Base-by-base conservation (phyloP, 2,797 vertebrate genomes). In the Ataeniobius toweri region DNA sequence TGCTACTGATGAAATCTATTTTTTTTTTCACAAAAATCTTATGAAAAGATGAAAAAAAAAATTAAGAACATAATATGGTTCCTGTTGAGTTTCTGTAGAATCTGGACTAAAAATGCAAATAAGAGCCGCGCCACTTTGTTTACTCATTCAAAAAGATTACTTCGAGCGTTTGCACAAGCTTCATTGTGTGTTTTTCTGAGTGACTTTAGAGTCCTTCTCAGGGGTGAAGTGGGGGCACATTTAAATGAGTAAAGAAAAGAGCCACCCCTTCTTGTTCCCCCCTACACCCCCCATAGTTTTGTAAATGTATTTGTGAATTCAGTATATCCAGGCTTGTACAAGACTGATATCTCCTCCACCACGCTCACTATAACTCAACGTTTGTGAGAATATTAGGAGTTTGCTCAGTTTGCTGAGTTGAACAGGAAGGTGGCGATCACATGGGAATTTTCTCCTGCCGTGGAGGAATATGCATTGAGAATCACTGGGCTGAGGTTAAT, bases 401-500 rank as follows among this genome's bases (percentile, higher is more conserved):
- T 58, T 61, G 71, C 78, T 58, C 68, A 65, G 79, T 75, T 70
- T 77, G 76, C 79, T 79, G 71, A 81, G 79, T 58, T 74, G 69
- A 83, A 79, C 77, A 88, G 87, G 80, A 82, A 89, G 86, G 68
- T 83, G 51, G 70, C 67, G 71, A 86, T 91, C 90, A 92, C 91
- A 94, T 95, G 91, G 87, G 91, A 94, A 91, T 76, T 77, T 80
- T 88, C 78, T 84, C 77, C 86, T 81, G 82, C 18, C 80, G 48
- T 74, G 72, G 63, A 53, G 6, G 74, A 83, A 69, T 83, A 85
- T 80, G 83, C 82, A 95, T 96, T 95, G 92, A 95, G 88, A 93
- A 88, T 85, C 93, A 94, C 89, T 96, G 93, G 90, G 89, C 82
- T 92, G 88, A 90, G 93, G 93, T 95, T 96, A 96, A 96, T 96